Evolutionary conservation across 2,888 invertebrate species (phyloP), one percentile per base, ranked within the genome.

Genomic region (Microchrysa polita): DNA sequence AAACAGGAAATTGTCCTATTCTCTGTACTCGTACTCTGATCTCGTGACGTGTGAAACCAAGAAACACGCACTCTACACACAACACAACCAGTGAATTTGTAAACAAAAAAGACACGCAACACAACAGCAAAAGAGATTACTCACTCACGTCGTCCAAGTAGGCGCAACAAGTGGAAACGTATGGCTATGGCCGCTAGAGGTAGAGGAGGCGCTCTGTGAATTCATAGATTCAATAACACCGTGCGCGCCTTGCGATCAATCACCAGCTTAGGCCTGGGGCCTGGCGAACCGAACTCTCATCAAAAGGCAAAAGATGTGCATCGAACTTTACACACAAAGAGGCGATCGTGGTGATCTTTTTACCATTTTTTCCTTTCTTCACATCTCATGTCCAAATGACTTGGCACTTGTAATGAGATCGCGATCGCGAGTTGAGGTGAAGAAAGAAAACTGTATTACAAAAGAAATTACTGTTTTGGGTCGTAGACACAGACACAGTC

Each of bases 381-480:
- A 18, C 18, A 18, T 63, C 40, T 5, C 61, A 12, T 42, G 61
- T 12, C 61, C 7, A 16, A 63, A 18, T 22, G 42, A 63, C 18
- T 63, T 63, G 42, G 61, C 61, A 18, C 61, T 40, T 16, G 40
- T 42, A 40, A 16, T 18, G 20, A 20, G 18, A 14, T 18, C 61
- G 42, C 16, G 18, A 14, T 18, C 61, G 42, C 16, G 42, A 52
- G 16, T 52, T 52, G n/a, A 14, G 52, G 16, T 16, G 52, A 14
- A 52, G 40, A 63, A 63, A n/a, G 55, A n/a, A 55, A 55, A 20
- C 5, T n/a, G 20, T 18, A 63, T n/a, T 42, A 12, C 40, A 48
- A 20, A 65, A 34, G 34, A 65, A 65, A 65, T 48, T 22, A 48
- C 65, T 65, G 65, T 48, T 65, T 65, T 44, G 20, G 42, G 14